Evolutionary conservation across 2,888 invertebrate species (phyloP).

Genomic region (Drosophila paranaensis): DNA sequence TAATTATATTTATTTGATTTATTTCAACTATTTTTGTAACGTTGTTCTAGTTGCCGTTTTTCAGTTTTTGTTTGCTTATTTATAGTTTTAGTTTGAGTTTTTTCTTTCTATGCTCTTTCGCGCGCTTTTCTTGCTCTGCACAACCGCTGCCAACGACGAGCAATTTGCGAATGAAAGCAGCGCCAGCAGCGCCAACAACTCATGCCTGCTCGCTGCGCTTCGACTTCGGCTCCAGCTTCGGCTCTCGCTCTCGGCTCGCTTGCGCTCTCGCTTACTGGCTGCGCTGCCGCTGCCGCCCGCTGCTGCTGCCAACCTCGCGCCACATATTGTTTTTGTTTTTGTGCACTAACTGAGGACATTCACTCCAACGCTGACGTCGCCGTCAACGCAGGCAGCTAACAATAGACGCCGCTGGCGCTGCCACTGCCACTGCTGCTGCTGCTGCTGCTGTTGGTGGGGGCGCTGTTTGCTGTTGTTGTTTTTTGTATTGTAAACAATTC

Average conservation of each 20-base stretch:
- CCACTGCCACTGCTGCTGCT: conserved; percentile 30
- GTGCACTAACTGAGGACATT: conserved; percentile 85
- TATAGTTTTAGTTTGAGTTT: conserved; percentile 16
- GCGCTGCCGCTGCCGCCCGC: conserved; percentile 27
- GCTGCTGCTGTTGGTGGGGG: conserved; percentile 46
- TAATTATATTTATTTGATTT: conserved; percentile 26
- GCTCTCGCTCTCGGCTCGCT: conserved; percentile 16
- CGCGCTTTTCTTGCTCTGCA: conserved; percentile 69
- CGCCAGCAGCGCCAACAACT: conserved; percentile 57
- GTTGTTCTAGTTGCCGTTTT: conserved; percentile 43
- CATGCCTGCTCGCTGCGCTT: conserved; percentile 38
- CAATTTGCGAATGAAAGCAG: conserved; percentile 84
- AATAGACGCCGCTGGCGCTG: conserved; percentile 72
- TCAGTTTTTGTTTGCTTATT: conserved; percentile 27
- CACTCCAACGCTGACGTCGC: conserved; percentile 74
- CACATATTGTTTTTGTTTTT: conserved; percentile 79
- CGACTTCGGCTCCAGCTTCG: conserved; percentile 44
- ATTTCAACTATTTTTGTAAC: conserved; percentile 54
- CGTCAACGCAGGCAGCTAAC: conserved; percentile 64
- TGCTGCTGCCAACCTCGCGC: conserved; percentile 81
- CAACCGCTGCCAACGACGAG: conserved; percentile 84
- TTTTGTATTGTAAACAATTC: conserved; percentile 71
- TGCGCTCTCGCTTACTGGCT: conserved; percentile 16
- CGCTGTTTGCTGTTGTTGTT: conserved; percentile 21
- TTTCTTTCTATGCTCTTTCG: conserved; percentile 33